Evolutionary conservation across 2,113 vertebrate genomes (phyloP).

Genomic region (Plectropomus leopardus): DNA sequence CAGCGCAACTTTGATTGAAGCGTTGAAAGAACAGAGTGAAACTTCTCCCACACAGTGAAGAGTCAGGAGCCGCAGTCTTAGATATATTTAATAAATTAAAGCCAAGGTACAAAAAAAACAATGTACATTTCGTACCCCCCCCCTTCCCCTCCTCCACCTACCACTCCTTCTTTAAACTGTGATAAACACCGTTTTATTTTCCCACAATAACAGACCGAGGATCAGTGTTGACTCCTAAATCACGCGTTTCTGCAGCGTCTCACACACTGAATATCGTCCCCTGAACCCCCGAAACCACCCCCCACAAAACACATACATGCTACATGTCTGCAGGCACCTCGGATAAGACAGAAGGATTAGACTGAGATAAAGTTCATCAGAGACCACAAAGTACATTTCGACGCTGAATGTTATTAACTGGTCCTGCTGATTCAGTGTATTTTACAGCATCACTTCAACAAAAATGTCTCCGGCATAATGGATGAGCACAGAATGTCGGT

Average conservation of each 20-base stretch:
- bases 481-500: slow-evolving; percentile 45
- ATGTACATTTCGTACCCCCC: slow-evolving; percentile 80
- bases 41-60: slow-evolving; percentile 31
- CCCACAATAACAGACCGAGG: slow-evolving; percentile 43
- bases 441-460: slow-evolving; percentile 55
- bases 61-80: slow-evolving; percentile 76
- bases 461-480: slow-evolving; percentile 48
- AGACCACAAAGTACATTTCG: slow-evolving; percentile 74
- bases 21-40: neutral
- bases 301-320: slow-evolving; percentile 83
- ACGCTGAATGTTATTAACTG: slow-evolving; percentile 63
- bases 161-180: slow-evolving; percentile 54
- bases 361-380: slow-evolving; percentile 73
- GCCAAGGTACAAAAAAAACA: slow-evolving; percentile 86
- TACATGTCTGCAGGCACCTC: slow-evolving; percentile 87
- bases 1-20: neutral
- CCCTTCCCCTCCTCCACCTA: slow-evolving; percentile 41
- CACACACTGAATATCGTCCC: slow-evolving; percentile 33
- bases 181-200: slow-evolving; percentile 50
- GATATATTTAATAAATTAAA: slow-evolving; percentile 92
- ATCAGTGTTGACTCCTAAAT: slow-evolving; percentile 20
- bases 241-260: slow-evolving; percentile 35
- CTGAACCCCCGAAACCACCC: slow-evolving; percentile 10
- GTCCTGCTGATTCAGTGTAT: slow-evolving; percentile 54
- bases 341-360: slow-evolving; percentile 81